phyloP scores from a whole-genome alignment of 2,888 invertebrate species.

The Sisyra terminalis region DNA sequence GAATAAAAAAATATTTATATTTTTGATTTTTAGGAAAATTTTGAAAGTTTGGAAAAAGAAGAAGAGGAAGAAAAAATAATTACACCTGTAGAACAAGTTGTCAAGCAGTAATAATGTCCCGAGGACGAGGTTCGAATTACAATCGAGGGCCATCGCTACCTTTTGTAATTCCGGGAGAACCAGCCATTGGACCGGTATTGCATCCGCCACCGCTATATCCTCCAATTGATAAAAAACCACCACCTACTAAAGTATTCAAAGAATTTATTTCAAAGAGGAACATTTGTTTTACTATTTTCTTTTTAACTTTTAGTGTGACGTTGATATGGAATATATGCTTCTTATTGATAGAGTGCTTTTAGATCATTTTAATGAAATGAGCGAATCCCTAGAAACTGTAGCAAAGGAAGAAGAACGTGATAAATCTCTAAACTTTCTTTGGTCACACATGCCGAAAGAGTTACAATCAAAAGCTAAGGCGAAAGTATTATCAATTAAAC shows the following conservation, averaged over 20 bases:
- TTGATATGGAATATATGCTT: conserved; percentile 6
- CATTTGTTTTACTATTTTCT: background rate
- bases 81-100: conserved; percentile 17
- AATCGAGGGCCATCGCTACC: conserved; percentile 25
- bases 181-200: conserved; percentile 21
- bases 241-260: conserved; percentile 10
- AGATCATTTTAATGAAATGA: conserved; percentile 6
- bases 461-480: conserved; percentile 6
- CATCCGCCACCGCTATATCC: conserved; percentile 26
- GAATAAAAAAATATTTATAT: background rate
- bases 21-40: conserved; percentile 19
- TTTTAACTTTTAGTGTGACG: conserved; percentile 2
- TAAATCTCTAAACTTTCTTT: background rate
- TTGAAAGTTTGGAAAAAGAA: conserved; percentile 19
- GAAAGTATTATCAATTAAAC: conserved; percentile 4
- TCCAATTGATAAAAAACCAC: conserved; percentile 21
- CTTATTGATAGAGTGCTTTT: conserved; percentile 4
- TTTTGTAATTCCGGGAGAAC: conserved; percentile 38
- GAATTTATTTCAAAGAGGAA: background rate
- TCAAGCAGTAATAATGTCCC: conserved; percentile 18
- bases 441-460: conserved; percentile 6
- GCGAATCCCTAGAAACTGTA: background rate
- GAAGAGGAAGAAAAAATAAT: conserved; percentile 20
- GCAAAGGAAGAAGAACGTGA: background rate
- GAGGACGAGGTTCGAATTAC: conserved; percentile 25